These are phyloP conservation scores for Cyphomyrmex costatus DNA, from an alignment of 1,140 invertebrate genomes.

Conservation along the genomic window DNA sequence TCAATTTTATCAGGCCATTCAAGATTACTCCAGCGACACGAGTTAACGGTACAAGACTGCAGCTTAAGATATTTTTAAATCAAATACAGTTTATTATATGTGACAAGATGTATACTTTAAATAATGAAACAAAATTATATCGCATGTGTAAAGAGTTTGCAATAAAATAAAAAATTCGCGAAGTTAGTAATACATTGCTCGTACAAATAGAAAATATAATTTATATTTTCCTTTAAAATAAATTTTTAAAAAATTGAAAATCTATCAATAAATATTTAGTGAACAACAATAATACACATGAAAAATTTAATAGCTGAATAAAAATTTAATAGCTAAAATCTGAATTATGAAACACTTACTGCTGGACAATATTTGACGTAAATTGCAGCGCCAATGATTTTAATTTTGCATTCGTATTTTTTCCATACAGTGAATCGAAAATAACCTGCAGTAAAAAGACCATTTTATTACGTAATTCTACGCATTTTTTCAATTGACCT, in stretches of 20 bases:
- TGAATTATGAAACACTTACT: conserved; percentile 87
- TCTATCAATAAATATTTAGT: background rate
- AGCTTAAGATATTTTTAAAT: conserved; percentile 71
- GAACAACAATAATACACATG: background rate
- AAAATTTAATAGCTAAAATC: background rate
- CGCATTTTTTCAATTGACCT: conserved; percentile 34
- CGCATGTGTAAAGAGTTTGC: background rate
- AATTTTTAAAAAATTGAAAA: background rate
- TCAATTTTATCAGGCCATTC: conserved; percentile 84
- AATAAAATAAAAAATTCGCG: background rate
- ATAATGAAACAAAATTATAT: background rate
- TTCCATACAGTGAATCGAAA: conserved; percentile 95
- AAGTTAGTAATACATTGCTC: background rate
- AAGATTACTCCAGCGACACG: conserved; percentile 84
- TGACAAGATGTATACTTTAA: background rate
- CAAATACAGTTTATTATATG: conserved; percentile 11
- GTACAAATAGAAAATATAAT: background rate
- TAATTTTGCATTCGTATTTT: conserved; percentile 93
- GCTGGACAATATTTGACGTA: conserved; percentile 92
- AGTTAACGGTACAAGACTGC: conserved; percentile 79
- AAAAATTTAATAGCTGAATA: conserved; percentile 10
- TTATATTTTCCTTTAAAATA: background rate
- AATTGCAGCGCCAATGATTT: conserved; percentile 94
- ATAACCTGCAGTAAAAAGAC: conserved; percentile 89
- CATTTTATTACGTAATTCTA: conserved; percentile 32